Evolutionary conservation across 2,888 invertebrate genomes (phyloP).

Genomic region (Cerastoderma edule): DNA sequence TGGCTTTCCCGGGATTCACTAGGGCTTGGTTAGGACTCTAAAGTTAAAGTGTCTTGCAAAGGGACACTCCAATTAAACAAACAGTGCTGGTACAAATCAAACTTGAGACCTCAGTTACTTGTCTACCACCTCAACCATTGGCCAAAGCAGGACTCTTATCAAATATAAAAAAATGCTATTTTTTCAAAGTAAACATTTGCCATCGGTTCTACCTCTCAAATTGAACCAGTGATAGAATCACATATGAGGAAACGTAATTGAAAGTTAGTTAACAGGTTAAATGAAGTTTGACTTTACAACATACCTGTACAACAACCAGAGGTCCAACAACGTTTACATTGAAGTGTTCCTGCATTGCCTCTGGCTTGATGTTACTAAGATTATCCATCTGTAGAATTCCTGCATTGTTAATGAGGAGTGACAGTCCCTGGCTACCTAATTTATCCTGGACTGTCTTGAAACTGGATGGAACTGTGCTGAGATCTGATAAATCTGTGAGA

Average conservation of each 20-base stretch:
- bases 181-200: background rate
- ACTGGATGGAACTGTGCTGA: background rate
- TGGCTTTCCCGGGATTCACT: too few relatives aligned
- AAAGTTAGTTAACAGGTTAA: too few relatives aligned
- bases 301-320: background rate
- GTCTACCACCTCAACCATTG: too few relatives aligned
- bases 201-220: too few relatives aligned
- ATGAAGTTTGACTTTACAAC: background rate
- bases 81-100: too few relatives aligned
- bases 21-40: too few relatives aligned
- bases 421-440: slow-evolving; percentile 88
- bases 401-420: slow-evolving; percentile 95
- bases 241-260: too few relatives aligned
- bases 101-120: too few relatives aligned
- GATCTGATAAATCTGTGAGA: slow-evolving; percentile 15
- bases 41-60: too few relatives aligned
- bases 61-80: too few relatives aligned
- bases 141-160: background rate
- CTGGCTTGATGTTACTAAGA: slow-evolving; percentile 38
- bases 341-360: slow-evolving; percentile 50
- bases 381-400: slow-evolving; percentile 84
- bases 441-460: background rate
- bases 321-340: slow-evolving; percentile 1
- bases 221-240: too few relatives aligned
- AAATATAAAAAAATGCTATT: background rate